These are phyloP conservation scores for Hirtodrosophila alboralis DNA, from an alignment of 2,888 invertebrate genomes.

Conservation along the genomic window DNA sequence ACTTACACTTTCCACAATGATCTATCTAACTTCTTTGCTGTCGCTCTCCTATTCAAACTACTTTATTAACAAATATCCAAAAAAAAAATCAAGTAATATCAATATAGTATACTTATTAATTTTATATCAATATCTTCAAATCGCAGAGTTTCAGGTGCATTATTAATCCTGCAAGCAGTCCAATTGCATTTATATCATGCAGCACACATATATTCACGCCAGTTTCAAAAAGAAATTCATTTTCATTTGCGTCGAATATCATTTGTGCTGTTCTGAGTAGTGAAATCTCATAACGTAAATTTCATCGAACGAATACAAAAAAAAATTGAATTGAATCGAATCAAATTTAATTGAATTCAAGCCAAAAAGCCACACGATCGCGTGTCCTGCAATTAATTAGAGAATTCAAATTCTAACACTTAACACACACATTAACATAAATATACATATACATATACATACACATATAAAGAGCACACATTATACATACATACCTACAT, in stretches of 20 bases:
- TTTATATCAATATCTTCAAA: slow-evolving; percentile 32
- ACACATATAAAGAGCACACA: slow-evolving; percentile 22
- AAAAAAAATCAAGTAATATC: slow-evolving; percentile 18
- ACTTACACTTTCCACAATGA: slow-evolving; percentile 48
- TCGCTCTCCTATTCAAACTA: slow-evolving; percentile 38
- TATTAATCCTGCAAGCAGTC: slow-evolving; percentile 25
- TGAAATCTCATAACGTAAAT: slow-evolving; percentile 83
- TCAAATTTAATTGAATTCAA: slow-evolving; percentile 41
- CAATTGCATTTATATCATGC: slow-evolving; percentile 32
- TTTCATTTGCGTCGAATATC: slow-evolving; percentile 45
- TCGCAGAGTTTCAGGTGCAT: slow-evolving; percentile 46
- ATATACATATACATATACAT: slow-evolving; percentile 13
- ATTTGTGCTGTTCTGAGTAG: slow-evolving; percentile 80
- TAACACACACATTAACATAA: slow-evolving; percentile 19
- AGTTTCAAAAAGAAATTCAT: slow-evolving; percentile 12
- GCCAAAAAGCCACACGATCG: slow-evolving; percentile 44
- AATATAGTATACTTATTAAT: slow-evolving; percentile 24
- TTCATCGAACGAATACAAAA: slow-evolving; percentile 71
- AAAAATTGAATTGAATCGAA: slow-evolving; percentile 33
- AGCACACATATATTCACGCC: slow-evolving; percentile 63
- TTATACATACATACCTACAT: slow-evolving; percentile 8
- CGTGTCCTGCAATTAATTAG: slow-evolving; percentile 43
- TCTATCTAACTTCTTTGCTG: slow-evolving; percentile 52
- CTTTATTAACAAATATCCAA: slow-evolving; percentile 21
- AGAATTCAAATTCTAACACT: slow-evolving; percentile 38